phyloP scores from a whole-genome alignment of 2,797 vertebrate genomes.

The Botia almorhae region DNA sequence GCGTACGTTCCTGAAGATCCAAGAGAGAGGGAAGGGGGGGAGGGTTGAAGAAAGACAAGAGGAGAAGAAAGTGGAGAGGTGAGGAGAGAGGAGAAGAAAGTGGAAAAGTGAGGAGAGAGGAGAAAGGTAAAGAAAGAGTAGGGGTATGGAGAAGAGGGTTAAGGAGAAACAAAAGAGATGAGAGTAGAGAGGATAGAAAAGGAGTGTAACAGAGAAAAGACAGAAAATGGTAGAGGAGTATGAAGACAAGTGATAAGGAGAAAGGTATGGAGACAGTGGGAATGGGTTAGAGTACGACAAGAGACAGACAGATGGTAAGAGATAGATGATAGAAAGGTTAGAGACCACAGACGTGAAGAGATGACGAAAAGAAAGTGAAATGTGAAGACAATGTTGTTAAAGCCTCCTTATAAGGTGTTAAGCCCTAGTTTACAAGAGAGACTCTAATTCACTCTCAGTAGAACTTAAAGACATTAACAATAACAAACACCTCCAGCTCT shows the following conservation, averaged over 20 bases:
- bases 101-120: too few species aligned
- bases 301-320: slow-evolving; percentile 1
- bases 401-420: neutral
- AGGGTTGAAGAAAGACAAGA: neutral
- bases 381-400: slow-evolving; percentile 24
- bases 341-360: slow-evolving; percentile 18
- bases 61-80: neutral
- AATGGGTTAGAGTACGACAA: slow-evolving; percentile 2
- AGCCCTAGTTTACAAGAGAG: neutral
- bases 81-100: neutral
- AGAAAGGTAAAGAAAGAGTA: too few species aligned
- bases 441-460: neutral
- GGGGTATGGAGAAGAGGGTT: too few species aligned
- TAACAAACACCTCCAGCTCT: slow-evolving; percentile 7
- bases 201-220: too few species aligned
- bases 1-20: slow-evolving; percentile 78
- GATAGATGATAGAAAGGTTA: slow-evolving; percentile 21
- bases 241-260: neutral
- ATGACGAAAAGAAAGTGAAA: slow-evolving; percentile 22
- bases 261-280: slow-evolving; percentile 28
- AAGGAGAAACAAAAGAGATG: too few species aligned
- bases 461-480: neutral
- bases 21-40: slow-evolving; percentile 61
- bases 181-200: too few species aligned
- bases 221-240: too few species aligned